These are phyloP conservation scores for Psammodynastes pulverulentus DNA, from an alignment of 2,113 vertebrate genomes.

Conservation along the genomic window DNA sequence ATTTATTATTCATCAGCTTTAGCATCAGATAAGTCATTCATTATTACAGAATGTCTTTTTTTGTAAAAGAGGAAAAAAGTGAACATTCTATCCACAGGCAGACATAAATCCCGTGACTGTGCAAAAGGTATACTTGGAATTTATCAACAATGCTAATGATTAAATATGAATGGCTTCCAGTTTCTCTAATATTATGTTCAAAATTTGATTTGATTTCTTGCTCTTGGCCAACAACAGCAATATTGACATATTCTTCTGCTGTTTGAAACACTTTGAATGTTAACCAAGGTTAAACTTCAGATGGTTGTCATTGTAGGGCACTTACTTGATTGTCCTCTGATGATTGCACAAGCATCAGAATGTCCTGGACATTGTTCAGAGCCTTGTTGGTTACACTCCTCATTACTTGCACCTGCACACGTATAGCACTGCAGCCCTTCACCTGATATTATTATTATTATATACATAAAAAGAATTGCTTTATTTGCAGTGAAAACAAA, in stretches of 20 bases:
- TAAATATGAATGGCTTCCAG: not conserved
- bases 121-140: accelerated
- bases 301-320: slow-evolving; percentile 35
- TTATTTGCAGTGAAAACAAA: not conserved
- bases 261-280: accelerated
- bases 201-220: not conserved
- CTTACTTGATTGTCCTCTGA: slow-evolving; percentile 84
- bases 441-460: slow-evolving; percentile 62
- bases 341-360: slow-evolving; percentile 82
- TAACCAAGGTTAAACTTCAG: accelerated
- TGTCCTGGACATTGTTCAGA: slow-evolving; percentile 78
- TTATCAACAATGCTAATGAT: not conserved
- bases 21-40: not conserved
- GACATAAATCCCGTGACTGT: not conserved
- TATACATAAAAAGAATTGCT: not conserved
- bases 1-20: not conserved
- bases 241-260: not conserved
- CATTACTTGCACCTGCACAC: slow-evolving; percentile 83
- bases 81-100: not conserved
- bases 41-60: not conserved
- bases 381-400: slow-evolving; percentile 86
- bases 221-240: not conserved
- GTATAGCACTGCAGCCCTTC: slow-evolving; percentile 80
- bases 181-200: not conserved
- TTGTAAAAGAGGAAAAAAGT: not conserved